phyloP scores from a whole-genome alignment of 2,888 invertebrate species.

The Conomelus anceps region DNA sequence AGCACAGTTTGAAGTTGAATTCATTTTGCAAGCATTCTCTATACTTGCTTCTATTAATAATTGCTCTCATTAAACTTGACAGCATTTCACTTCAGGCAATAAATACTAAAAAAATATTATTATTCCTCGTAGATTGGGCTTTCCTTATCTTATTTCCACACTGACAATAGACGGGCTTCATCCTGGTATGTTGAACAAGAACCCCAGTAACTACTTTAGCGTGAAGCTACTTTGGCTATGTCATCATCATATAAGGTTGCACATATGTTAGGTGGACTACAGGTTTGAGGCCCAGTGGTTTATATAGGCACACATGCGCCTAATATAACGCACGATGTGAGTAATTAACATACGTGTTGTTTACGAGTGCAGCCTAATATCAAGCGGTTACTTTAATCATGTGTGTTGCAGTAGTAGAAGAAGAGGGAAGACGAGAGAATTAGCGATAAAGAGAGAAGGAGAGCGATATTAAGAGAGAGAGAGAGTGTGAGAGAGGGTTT shows the following conservation, averaged over 20 bases:
- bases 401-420: neutral
- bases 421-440: neutral
- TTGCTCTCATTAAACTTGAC: too few relatives aligned
- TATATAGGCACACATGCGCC: neutral
- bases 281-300: neutral
- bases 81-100: too few relatives aligned
- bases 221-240: neutral
- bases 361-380: neutral
- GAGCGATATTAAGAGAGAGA: neutral
- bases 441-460: neutral
- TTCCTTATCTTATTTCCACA: too few relatives aligned
- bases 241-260: neutral
- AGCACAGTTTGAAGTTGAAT: too few relatives aligned
- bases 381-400: neutral
- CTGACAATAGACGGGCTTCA: too few relatives aligned
- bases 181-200: too few relatives aligned
- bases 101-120: too few relatives aligned
- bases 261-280: neutral
- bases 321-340: neutral
- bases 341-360: neutral
- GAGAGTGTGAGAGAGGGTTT: too few relatives aligned
- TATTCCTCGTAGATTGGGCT: too few relatives aligned
- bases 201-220: neutral
- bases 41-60: too few relatives aligned
- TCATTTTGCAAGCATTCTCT: too few relatives aligned